Evolutionary conservation across 2,113 vertebrate genomes (phyloP).

Genomic region (Solea senegalensis): DNA sequence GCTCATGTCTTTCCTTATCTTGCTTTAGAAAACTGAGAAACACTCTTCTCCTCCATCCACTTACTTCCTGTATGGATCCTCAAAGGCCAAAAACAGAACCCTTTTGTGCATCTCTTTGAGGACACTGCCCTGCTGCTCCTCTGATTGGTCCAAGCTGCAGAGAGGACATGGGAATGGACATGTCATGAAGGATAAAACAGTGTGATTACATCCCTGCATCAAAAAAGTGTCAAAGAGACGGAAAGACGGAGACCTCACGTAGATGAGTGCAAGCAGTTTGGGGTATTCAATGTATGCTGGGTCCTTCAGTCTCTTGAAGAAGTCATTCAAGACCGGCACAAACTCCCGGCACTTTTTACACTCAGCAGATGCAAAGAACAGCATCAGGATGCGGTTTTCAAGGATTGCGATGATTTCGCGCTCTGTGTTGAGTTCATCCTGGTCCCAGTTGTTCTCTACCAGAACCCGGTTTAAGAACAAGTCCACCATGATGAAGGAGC

Average conservation of each 20-base stretch:
- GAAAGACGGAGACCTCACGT: constrained; percentile 77
- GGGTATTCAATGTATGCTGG: constrained; percentile 89
- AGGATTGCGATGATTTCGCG: constrained; percentile 80
- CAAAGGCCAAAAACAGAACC: constrained; percentile 87
- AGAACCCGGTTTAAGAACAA: constrained; percentile 85
- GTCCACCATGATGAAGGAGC: constrained; percentile 81
- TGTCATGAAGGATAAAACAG: constrained; percentile 9
- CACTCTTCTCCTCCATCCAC: constrained; percentile 15
- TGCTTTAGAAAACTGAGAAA: too few relatives aligned
- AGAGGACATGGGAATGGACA: constrained; percentile 20
- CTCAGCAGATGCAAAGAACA: constrained; percentile 83
- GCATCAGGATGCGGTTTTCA: constrained; percentile 88
- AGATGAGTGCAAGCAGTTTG: constrained; percentile 85
- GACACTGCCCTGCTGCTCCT: constrained; percentile 82
- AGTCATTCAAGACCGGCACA: constrained; percentile 81
- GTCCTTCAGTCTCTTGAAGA: constrained; percentile 86
- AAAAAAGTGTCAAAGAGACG: not conserved
- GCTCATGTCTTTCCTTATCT: too few relatives aligned
- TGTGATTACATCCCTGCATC: not conserved
- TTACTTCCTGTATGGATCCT: constrained; percentile 85
- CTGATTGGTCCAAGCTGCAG: constrained; percentile 80
- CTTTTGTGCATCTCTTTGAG: constrained; percentile 86
- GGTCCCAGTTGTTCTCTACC: constrained; percentile 86
- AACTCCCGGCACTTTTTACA: constrained; percentile 84
- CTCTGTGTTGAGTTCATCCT: constrained; percentile 88